Evolutionary conservation across 1,140 invertebrate genomes (phyloP).

Genomic region (Papilio polytes): DNA sequence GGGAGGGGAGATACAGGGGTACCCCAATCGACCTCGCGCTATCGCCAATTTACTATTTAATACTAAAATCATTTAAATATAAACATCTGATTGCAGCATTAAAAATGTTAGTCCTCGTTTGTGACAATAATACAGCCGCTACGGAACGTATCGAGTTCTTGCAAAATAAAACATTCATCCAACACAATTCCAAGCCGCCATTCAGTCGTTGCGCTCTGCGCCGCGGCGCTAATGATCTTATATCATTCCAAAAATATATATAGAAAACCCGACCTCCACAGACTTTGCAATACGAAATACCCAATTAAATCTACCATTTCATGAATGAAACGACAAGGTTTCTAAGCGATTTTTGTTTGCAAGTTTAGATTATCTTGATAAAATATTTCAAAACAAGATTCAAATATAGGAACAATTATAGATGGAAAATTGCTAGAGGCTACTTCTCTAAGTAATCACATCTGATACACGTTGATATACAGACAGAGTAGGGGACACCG

Average conservation of each 20-base stretch:
- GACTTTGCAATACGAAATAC: background rate
- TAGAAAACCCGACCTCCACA: background rate
- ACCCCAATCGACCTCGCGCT: background rate
- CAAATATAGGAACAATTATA: conserved; percentile 54
- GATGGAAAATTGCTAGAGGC: conserved; percentile 47
- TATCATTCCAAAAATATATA: background rate
- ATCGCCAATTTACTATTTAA: conserved; percentile 49
- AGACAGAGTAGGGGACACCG: too few relatives aligned
- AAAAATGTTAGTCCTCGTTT: conserved; percentile 30
- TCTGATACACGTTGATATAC: background rate
- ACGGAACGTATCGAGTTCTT: background rate
- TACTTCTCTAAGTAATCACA: conserved; percentile 29
- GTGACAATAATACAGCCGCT: conserved; percentile 39
- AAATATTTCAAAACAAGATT: conserved; percentile 49
- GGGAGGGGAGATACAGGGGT: too few relatives aligned
- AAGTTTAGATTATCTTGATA: background rate
- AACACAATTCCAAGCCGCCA: conserved; percentile 4
- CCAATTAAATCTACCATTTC: too few relatives aligned
- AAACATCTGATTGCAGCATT: conserved; percentile 36
- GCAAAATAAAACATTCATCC: background rate
- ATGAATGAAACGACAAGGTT: too few relatives aligned
- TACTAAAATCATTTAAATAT: conserved; percentile 46
- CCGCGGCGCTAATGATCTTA: background rate
- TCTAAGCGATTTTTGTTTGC: background rate
- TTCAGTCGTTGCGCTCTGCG: background rate